Conservation (phyloP, 1,140 invertebrate species). For the Caenorhabditis latens region DNA sequence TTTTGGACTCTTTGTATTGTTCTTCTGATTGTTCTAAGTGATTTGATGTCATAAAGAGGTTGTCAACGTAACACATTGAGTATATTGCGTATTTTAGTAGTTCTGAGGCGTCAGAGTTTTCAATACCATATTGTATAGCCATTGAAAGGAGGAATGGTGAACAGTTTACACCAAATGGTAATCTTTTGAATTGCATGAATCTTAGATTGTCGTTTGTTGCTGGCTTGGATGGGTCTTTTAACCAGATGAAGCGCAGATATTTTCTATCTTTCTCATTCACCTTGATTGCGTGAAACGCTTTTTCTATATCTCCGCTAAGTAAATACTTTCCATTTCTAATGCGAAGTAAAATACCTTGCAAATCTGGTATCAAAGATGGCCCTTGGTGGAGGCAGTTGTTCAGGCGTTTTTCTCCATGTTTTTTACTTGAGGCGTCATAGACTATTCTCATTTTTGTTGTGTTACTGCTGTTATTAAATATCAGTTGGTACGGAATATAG, state of each 20-base stretch:
- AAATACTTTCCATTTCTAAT: background rate
- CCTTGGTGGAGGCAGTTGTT: background rate
- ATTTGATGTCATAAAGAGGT: background rate
- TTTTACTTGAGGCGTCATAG: background rate
- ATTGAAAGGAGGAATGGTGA: background rate
- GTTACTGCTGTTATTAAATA: background rate
- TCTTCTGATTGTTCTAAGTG: background rate
- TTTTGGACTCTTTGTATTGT: background rate
- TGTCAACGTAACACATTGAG: background rate
- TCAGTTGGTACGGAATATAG: background rate
- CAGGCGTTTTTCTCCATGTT: background rate
- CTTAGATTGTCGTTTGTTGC: background rate
- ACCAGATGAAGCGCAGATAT: background rate
- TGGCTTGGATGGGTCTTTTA: background rate
- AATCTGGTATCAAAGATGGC: background rate
- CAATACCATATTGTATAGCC: background rate
- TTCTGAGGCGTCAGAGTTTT: background rate
- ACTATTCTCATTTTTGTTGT: background rate
- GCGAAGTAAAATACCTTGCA: background rate
- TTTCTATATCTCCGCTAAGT: background rate
- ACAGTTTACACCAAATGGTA: background rate
- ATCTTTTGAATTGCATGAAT: background rate
- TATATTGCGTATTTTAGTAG: background rate
- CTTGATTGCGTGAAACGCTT: background rate
- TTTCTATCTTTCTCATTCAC: background rate